Evolutionary conservation across 2,113 vertebrate species (phyloP).

Genomic region (Rhagologus leucostigma): DNA sequence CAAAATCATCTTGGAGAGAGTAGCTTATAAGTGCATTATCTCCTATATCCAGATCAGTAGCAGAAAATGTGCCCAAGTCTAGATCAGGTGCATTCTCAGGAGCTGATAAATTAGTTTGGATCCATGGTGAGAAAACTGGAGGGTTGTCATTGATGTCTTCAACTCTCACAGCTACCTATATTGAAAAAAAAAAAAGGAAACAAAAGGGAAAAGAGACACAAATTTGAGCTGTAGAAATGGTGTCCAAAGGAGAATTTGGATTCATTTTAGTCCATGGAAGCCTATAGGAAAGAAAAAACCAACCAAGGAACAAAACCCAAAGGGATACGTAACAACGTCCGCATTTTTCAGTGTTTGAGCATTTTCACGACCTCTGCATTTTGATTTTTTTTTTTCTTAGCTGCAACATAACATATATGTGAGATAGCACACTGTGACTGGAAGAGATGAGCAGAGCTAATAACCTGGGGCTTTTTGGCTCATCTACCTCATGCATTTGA

Average conservation of each 20-base stretch:
- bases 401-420: neutral
- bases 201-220: neutral
- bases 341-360: neutral
- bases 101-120: conserved; percentile 24
- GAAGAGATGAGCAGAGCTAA: neutral
- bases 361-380: neutral
- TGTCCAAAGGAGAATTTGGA: neutral
- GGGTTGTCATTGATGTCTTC: conserved; percentile 58
- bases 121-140: conserved; percentile 32
- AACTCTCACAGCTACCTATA: conserved; percentile 47
- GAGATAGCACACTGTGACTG: neutral
- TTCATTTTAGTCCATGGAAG: neutral
- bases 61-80: conserved; percentile 41
- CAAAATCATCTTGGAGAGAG: conserved; percentile 53
- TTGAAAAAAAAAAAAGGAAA: too few species aligned
- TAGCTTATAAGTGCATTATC: conserved; percentile 43
- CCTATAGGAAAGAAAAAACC: neutral
- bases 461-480: neutral
- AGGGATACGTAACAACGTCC: neutral
- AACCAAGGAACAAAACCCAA: neutral
- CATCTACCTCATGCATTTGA: neutral
- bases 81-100: conserved; percentile 16
- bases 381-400: neutral
- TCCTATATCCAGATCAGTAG: conserved; percentile 53
- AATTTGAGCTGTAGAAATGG: neutral